Evolutionary conservation across 2,888 invertebrate species (phyloP), one percentile per base, ranked within the genome.

Genomic region (Syrista parreyssii): DNA sequence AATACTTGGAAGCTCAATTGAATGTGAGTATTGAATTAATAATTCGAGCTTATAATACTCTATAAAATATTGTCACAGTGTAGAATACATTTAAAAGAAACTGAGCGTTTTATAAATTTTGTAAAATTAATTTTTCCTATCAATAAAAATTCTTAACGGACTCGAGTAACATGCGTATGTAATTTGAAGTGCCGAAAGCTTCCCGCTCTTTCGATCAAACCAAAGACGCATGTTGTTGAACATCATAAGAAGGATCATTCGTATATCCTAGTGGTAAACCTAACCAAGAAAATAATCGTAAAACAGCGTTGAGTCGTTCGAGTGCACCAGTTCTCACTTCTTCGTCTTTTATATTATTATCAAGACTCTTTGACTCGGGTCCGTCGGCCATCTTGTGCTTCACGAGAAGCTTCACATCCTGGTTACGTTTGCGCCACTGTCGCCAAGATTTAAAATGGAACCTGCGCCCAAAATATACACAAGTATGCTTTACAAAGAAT

Each of bases 391-490:
- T 74, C 31, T 79, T 79, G 75, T 82, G 82, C 68, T 88, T 88
- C 15, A 86, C 82, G 36, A 89, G 79, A 12, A 89, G 78, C 76
- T 83, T 84, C 4, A 91, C 84, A 12, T 89, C 86, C 75, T 89
- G 90, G 82, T 91, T 88, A 74, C 82, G 82, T 68, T 78, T 81
- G 36, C 88, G 86, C 91, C 91, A 91, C 6, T 85, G 84, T 69
- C 79, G 84, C 86, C 89, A 87, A 23, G 89, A 88, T 81, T 86
- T 88, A 78, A 82, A 89, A 76, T 91, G 89, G 79, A 89, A 90
- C 79, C 91, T 91, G 68, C 31, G 80, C 23, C 6, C 55, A 23
- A 55, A 55, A 2, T 55, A 23, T 1, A 31, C 72, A 71, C 55
- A 30, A 11, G 11, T 55, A 55, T 23, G 15, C 55, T 34, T 15